These are phyloP conservation scores for Scyliorhinus canicula DNA, from an alignment of 2,797 vertebrate species.

Conservation along the genomic window DNA sequence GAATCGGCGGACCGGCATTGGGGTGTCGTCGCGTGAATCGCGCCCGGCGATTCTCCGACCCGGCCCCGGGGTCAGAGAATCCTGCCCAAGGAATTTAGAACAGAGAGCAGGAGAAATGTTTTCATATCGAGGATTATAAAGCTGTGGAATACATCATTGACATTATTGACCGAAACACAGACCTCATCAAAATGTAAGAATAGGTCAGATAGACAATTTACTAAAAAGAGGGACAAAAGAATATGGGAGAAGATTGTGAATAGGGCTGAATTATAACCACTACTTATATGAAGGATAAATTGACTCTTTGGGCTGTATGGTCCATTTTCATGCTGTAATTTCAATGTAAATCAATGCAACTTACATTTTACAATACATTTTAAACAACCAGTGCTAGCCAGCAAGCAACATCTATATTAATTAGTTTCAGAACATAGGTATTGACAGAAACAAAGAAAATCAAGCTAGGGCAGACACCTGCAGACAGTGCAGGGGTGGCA, in stretches of 20 bases:
- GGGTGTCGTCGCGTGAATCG: too few relatives aligned
- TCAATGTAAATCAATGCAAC: neutral
- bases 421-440: neutral
- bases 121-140: too few relatives aligned
- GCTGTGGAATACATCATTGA: neutral
- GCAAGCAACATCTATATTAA: neutral
- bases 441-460: conserved; percentile 1
- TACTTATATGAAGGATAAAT: neutral
- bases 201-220: neutral
- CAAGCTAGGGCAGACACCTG: neutral
- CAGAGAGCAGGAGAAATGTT: neutral
- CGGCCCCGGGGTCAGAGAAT: too few relatives aligned
- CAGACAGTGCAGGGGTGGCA: too few relatives aligned
- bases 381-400: neutral
- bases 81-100: too few relatives aligned
- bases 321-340: neutral
- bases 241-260: neutral
- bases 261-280: neutral
- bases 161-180: neutral
- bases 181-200: neutral
- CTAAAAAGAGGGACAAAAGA: neutral
- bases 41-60: too few relatives aligned
- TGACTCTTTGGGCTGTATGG: neutral
- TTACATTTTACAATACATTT: neutral
- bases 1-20: too few relatives aligned